Conservation (phyloP, 2,888 invertebrate genomes). For the Thysanoteuthis rhombus region DNA sequence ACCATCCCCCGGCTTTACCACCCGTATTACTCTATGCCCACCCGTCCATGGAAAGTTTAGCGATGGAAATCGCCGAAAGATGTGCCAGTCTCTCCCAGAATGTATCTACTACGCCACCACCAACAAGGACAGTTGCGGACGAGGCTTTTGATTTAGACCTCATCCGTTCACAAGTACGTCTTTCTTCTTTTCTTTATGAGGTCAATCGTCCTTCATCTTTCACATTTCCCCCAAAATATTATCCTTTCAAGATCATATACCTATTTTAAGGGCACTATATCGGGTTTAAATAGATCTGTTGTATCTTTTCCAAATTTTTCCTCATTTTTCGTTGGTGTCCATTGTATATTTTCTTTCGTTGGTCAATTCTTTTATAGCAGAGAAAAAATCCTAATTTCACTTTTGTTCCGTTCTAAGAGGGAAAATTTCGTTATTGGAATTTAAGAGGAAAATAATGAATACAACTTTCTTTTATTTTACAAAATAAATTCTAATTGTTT, state of each 20-base stretch:
- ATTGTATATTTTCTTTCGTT: no score
- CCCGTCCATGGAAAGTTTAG: conserved; percentile 61
- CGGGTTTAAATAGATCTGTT: neutral
- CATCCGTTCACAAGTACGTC: neutral
- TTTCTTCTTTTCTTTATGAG: neutral
- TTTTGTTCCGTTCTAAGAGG: no score
- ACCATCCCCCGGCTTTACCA: neutral
- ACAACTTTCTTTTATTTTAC: no score
- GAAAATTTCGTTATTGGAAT: no score
- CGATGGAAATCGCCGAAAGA: conserved; percentile 52
- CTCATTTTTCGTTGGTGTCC: no score
- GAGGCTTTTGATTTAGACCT: neutral
- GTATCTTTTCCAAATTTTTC: no score
- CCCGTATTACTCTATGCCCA: conserved; percentile 63
- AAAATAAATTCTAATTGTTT: no score
- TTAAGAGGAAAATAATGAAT: no score
- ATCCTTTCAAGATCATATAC: neutral
- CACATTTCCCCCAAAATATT: neutral
- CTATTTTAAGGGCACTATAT: neutral
- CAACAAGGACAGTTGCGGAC: neutral
- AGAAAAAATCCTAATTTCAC: no score
- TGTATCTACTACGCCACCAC: neutral
- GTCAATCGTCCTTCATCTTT: neutral
- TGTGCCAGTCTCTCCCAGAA: conserved; percentile 38
- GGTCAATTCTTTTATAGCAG: no score